phyloP scores from a whole-genome alignment of 2,888 invertebrate genomes.

The Papilio demoleus region DNA sequence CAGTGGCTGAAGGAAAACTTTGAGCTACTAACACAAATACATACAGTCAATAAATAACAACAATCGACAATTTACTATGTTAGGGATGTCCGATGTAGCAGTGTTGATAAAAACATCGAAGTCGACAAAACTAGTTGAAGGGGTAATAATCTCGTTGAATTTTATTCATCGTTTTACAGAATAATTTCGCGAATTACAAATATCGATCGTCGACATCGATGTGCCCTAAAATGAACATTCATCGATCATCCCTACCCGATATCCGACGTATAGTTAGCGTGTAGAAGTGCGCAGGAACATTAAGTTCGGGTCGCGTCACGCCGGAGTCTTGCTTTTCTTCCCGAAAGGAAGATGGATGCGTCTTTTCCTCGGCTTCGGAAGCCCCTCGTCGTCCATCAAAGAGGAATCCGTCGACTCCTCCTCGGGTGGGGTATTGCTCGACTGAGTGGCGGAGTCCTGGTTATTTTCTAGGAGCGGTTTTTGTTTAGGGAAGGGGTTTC shows the following conservation, averaged over 20 bases:
- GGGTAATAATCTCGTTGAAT: background rate
- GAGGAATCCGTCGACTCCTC: constrained; percentile 90
- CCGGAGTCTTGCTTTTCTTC: constrained; percentile 83
- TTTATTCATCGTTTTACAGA: too few species aligned
- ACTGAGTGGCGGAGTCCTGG: constrained; percentile 57
- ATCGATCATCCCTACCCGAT: constrained; percentile 26
- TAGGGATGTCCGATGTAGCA: constrained; percentile 1
- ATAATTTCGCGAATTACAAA: background rate
- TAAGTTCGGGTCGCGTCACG: constrained; percentile 61
- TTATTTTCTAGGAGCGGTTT: constrained; percentile 44
- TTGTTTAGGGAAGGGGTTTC: constrained; percentile 54
- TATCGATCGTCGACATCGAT: background rate
- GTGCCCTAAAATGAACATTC: background rate
- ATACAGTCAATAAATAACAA: constrained; percentile 46
- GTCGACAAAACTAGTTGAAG: background rate
- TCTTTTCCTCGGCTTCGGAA: constrained; percentile 82
- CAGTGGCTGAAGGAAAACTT: constrained; percentile 15
- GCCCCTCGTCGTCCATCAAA: constrained; percentile 84
- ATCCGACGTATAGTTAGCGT: constrained; percentile 13
- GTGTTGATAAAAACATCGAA: constrained; percentile 4
- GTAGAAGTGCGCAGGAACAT: background rate
- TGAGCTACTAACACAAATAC: constrained; percentile 32
- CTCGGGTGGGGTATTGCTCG: constrained; percentile 78
- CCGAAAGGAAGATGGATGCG: constrained; percentile 86
- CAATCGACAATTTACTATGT: constrained; percentile 36